phyloP scores from a whole-genome alignment of 2,113 vertebrate genomes.

The Forbesichthys papilliferus region DNA sequence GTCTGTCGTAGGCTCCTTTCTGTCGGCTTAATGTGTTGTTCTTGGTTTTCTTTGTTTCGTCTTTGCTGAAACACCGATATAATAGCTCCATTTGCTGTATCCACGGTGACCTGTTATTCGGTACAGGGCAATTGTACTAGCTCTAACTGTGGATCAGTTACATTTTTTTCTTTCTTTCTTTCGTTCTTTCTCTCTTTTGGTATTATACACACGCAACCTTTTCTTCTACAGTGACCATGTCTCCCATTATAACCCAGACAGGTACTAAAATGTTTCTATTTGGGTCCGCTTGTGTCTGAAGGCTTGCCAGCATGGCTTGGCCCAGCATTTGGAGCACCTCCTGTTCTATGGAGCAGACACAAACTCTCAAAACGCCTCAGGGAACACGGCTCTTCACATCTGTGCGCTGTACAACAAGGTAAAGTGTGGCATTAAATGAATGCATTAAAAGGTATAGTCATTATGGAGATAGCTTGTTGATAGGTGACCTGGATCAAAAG shows the following conservation, averaged over 20 bases:
- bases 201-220: neutral
- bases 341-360: constrained; percentile 90
- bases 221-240: neutral
- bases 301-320: constrained; percentile 85
- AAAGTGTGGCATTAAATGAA: constrained; percentile 37
- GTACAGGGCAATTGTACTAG: constrained; percentile 20
- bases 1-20: constrained; percentile 35
- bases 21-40: constrained; percentile 31
- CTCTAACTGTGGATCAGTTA: constrained; percentile 18
- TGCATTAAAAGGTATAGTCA: neutral
- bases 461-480: too few relatives aligned
- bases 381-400: constrained; percentile 90
- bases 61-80: constrained; percentile 19
- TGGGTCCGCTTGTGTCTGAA: constrained; percentile 47
- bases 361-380: constrained; percentile 87
- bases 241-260: constrained; percentile 18
- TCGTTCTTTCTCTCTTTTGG: constrained; percentile 7
- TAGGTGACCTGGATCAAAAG: too few relatives aligned
- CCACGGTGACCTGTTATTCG: constrained; percentile 35
- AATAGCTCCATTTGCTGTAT: neutral
- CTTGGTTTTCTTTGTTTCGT: constrained; percentile 18
- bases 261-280: constrained; percentile 34
- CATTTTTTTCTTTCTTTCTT: neutral
- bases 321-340: constrained; percentile 91
- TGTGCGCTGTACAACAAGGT: constrained; percentile 93